Conservation (phyloP, 2,888 invertebrate species). For the Dendrolimus pini region DNA sequence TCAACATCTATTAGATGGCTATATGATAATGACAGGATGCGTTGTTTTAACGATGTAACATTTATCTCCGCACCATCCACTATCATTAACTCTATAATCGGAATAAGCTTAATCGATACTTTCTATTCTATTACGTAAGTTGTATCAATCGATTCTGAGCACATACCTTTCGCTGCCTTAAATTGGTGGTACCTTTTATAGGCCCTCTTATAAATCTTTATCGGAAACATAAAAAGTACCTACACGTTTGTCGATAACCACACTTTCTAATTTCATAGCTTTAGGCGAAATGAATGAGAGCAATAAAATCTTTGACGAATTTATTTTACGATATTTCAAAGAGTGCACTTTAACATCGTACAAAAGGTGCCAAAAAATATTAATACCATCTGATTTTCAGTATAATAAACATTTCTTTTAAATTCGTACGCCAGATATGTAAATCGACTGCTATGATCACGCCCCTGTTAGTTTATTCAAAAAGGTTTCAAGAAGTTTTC, state of each 20-base stretch:
- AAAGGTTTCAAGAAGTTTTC: too few species aligned
- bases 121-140: background rate
- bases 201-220: conserved; percentile 60
- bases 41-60: background rate
- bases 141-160: background rate
- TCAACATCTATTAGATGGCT: background rate
- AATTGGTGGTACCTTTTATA: conserved; percentile 6
- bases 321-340: background rate
- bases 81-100: background rate
- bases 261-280: conserved; percentile 72
- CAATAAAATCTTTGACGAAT: conserved; percentile 32
- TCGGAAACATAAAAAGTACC: conserved; percentile 31
- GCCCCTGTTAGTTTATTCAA: too few species aligned
- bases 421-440: too few species aligned
- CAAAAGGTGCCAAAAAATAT: too few species aligned
- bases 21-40: background rate
- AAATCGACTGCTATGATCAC: too few species aligned
- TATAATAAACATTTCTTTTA: too few species aligned
- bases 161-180: background rate
- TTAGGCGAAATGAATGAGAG: conserved; percentile 57
- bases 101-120: background rate
- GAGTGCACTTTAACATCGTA: background rate
- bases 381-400: too few species aligned
- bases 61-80: background rate
- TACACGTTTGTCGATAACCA: conserved; percentile 29